phyloP scores from a whole-genome alignment of 1,140 invertebrate genomes.

The Rhopalosiphum maidis region DNA sequence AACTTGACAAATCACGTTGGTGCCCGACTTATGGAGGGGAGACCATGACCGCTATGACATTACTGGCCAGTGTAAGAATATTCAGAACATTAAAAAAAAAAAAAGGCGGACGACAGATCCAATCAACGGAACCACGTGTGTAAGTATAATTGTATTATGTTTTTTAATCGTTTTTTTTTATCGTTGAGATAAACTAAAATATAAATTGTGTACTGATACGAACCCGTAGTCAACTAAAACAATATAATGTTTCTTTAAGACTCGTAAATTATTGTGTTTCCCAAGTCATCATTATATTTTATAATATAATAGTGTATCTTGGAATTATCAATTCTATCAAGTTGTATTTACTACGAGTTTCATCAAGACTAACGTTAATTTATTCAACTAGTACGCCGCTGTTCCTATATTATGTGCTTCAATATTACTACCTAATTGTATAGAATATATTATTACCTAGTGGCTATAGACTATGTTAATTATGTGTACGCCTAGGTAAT shows the following conservation, averaged over 20 bases:
- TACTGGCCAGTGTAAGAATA: neutral
- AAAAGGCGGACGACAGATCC: neutral
- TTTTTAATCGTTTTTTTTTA: neutral
- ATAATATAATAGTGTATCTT: neutral
- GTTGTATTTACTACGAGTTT: neutral
- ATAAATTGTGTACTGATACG: neutral
- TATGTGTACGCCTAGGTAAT: neutral
- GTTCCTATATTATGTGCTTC: neutral
- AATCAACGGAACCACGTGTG: neutral
- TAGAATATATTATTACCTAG: neutral
- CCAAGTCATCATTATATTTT: neutral
- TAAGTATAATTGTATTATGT: neutral
- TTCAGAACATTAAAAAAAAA: neutral
- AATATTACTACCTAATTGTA: neutral
- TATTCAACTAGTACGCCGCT: neutral
- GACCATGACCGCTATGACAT: conserved; percentile 8
- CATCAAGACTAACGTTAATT: neutral
- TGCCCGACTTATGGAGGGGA: neutral
- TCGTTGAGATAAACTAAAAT: neutral
- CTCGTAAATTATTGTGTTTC: neutral
- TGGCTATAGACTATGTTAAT: neutral
- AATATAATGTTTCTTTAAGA: neutral
- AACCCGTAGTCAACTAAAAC: neutral
- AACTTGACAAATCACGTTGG: conserved; percentile 16
- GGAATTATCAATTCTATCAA: neutral